These are phyloP conservation scores for Urechis unicinctus DNA, from an alignment of 2,888 invertebrate species.

Conservation along the genomic window DNA sequence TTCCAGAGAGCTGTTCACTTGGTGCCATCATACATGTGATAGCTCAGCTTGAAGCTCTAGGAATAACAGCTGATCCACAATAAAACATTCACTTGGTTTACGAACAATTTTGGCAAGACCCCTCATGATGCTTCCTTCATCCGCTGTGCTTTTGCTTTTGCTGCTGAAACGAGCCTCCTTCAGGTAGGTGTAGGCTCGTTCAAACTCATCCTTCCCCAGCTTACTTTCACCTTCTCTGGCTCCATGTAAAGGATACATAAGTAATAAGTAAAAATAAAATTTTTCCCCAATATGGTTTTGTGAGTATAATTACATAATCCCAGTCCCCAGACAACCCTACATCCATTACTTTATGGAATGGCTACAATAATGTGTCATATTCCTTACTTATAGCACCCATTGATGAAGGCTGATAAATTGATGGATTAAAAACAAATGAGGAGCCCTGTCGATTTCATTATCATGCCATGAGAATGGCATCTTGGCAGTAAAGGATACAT, in stretches of 20 bases:
- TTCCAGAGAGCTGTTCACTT: not conserved
- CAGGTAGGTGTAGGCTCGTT: constrained; percentile 41
- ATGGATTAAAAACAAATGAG: too few relatives aligned
- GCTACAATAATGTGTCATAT: too few relatives aligned
- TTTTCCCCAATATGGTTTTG: too few relatives aligned
- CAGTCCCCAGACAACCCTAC: too few relatives aligned
- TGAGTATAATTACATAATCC: too few relatives aligned
- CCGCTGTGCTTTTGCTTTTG: constrained; percentile 21
- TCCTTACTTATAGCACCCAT: too few relatives aligned
- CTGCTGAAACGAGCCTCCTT: constrained; percentile 32
- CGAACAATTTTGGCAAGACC: constrained; percentile 38
- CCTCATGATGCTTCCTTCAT: constrained; percentile 41
- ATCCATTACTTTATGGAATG: too few relatives aligned
- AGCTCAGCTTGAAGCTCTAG: constrained; percentile 34
- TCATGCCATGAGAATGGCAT: too few relatives aligned
- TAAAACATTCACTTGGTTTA: constrained; percentile 46
- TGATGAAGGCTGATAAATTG: too few relatives aligned
- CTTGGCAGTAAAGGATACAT: constrained; percentile 47
- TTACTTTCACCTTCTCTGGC: constrained; percentile 42
- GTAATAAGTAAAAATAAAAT: too few relatives aligned
- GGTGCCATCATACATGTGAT: not conserved
- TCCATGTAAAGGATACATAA: too few relatives aligned
- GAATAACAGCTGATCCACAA: constrained; percentile 48
- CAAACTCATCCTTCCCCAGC: constrained; percentile 39
- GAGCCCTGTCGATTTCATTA: too few relatives aligned